Percentiles rank a stretch among this genome's conserved stretches.
phyloP scores from a whole-genome alignment of 2,113 vertebrate genomes.

The Pelobates fuscus region DNA sequence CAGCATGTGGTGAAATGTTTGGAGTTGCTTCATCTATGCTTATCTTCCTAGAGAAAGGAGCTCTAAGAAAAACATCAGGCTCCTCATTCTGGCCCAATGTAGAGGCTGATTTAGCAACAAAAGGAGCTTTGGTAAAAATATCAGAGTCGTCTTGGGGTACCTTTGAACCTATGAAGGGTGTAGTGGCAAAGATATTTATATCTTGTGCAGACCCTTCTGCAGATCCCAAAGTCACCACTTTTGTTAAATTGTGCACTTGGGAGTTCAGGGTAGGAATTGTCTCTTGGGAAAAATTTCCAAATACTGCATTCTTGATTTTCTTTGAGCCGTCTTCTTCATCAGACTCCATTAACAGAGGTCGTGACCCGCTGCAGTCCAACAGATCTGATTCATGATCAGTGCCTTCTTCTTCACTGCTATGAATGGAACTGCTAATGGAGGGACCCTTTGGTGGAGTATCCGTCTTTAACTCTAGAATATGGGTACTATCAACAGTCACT shows the following conservation, averaged over 20 bases:
- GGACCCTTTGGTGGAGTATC: constrained; percentile 66
- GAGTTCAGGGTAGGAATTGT: constrained; percentile 3
- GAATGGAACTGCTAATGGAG: constrained; percentile 79
- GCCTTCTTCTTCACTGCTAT: constrained; percentile 90
- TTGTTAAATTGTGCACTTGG: constrained; percentile 11
- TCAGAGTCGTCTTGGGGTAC: constrained; percentile 70
- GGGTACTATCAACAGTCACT: constrained; percentile 52
- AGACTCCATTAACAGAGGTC: constrained; percentile 88
- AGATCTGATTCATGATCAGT: constrained; percentile 71
- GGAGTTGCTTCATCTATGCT: constrained; percentile 60
- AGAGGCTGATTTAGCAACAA: constrained; percentile 62
- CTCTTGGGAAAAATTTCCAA: constrained; percentile 47
- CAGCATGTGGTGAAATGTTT: constrained; percentile 46
- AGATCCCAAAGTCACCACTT: constrained; percentile 27
- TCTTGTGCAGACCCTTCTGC: constrained; percentile 46
- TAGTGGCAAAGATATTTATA: constrained; percentile 82
- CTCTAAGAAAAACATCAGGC: constrained; percentile 86
- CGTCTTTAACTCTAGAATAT: constrained; percentile 47
- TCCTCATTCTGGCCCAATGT: constrained; percentile 63
- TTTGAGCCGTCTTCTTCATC: constrained; percentile 84
- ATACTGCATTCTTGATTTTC: constrained; percentile 50
- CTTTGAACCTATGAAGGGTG: constrained; percentile 76
- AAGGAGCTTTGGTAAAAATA: constrained; percentile 91
- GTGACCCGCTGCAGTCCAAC: constrained; percentile 86
- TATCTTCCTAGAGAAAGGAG: constrained; percentile 89